Evolutionary conservation across 2,888 invertebrate genomes (phyloP).

Genomic region (Entomobrya proxima): DNA sequence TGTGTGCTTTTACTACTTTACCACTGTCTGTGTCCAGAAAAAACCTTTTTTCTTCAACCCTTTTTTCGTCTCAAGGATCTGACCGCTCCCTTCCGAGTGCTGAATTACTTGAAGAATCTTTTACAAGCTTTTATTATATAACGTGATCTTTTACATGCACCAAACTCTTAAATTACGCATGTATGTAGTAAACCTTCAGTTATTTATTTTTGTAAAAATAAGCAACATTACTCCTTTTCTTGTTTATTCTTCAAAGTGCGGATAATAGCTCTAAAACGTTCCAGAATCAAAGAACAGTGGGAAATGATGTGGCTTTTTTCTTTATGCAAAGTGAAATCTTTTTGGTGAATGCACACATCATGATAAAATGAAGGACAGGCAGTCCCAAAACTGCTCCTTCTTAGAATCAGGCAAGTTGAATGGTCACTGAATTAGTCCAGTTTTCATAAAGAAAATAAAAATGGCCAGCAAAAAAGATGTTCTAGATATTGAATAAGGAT

Average conservation of each 20-base stretch:
- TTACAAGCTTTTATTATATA: slow-evolving; percentile 15
- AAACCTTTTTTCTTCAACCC: slow-evolving; percentile 51
- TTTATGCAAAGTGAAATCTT: slow-evolving; percentile 35
- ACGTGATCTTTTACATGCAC: neutral
- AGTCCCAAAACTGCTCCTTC: neutral
- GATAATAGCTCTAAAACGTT: slow-evolving; percentile 19
- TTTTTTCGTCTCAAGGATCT: slow-evolving; percentile 57
- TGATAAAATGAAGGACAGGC: neutral
- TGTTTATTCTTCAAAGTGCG: slow-evolving; percentile 19
- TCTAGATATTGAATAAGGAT: no score
- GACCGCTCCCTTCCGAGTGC: no score
- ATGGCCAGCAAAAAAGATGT: no score
- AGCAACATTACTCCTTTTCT: neutral
- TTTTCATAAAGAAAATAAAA: no score
- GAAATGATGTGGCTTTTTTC: neutral
- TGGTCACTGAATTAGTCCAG: no score
- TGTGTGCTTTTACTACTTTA: slow-evolving; percentile 1
- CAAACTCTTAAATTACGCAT: neutral
- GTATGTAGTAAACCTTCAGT: neutral
- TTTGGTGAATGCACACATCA: neutral
- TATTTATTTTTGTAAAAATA: neutral
- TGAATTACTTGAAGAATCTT: slow-evolving; percentile 30
- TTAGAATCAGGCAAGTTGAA: no score
- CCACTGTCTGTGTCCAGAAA: neutral
- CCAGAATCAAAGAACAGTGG: neutral